Evolutionary conservation across 2,888 invertebrate genomes (phyloP), one percentile per base, ranked within the genome.

Genomic region (Hydriomena furcata): DNA sequence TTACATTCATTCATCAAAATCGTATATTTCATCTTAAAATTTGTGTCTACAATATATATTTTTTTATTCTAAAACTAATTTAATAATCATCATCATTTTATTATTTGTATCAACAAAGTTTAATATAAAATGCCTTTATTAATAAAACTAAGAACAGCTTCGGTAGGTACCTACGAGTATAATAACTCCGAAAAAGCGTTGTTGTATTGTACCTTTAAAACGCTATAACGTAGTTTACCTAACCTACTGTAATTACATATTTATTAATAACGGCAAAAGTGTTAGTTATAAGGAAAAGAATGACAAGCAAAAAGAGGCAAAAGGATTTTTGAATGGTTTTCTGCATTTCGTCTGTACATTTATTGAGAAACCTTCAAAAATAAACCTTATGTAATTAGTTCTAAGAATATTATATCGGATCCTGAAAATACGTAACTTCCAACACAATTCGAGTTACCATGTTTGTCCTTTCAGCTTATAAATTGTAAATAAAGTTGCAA

Each of bases 261-360:
- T 20, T 23, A 21, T 13, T 24, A 24, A 24, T 12, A n/a, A 24
- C 27, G 7, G 2, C 2, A 13, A 13, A 13, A n/a, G 30, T 40
- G 11, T 68, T 50, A 78, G 50, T 24, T 52, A 71, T 76, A 80
- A 80, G 75, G 62, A 69, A 71, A 65, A 58, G 48, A 76, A 78
- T 68, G 88, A 89, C 87, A 88, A 90, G 89, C 89, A 80, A 78
- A 79, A 75, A 74, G 89, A 89, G 89, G 90, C 89, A 88, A 79
- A n/a, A 77, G 74, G 78, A 73, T 76, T 63, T 88, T 86, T 87
- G 83, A 78, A 80, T 43, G 89, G 87, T 85, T 83, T 74, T 81
- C 84, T 79, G 80, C 63, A 69, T 69, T 61, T 53, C 34, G 63
- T 67, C 69, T 89, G 88, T 88, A 90, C 50, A 89, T 88, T 87